Evolutionary conservation across 2,113 vertebrate species (phyloP), one percentile per base, ranked within the genome.

Genomic region (Sus scrofa): DNA sequence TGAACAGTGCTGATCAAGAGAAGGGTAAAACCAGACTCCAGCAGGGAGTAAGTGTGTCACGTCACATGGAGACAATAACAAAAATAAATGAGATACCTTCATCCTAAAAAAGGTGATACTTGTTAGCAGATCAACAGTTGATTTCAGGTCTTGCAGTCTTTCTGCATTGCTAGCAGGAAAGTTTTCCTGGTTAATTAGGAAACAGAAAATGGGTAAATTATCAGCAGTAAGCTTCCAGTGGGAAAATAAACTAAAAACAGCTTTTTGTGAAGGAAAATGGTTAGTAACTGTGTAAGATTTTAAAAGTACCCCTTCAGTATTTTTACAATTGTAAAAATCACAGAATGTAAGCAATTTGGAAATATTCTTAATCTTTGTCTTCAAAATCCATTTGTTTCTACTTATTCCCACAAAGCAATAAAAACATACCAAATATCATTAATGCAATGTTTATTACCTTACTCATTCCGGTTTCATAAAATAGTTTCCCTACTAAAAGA

Each of bases 21-120:
- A 50, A 91, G 56, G 44, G 37, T n/a, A 74, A 84, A 89, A 39
- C 20, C 70, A 68, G 22, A 63, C 10, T 96, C 71, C 50, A 62
- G 2, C 19, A 56, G 32, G 70, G 75, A 86, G 73, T 22, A 86
- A 62, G 86, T 58, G 78, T 8, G 73, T 26, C 54, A 20, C 60
- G 26, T 86, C 27, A 86, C 19, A 58, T 5, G 6, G 32, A 79
- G 50, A 70, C 16, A 94, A 44, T 18, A 39, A 63, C 71, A 83
- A 52, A 95, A 83, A 91, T 65, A 95, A 98, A 39, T 65, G 88
- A 70, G 24, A 44, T 99, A 99, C 99, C 99, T 99, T 99, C 99
- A 99, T 99, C 91, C 99, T 99, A 97, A 99, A 99, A 98, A 99
- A 99, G 0, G 99, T 99, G 97, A 99, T 99, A 98, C 99, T 99